phyloP scores from a whole-genome alignment of 2,113 vertebrate genomes.

The Apteryx mantelli region DNA sequence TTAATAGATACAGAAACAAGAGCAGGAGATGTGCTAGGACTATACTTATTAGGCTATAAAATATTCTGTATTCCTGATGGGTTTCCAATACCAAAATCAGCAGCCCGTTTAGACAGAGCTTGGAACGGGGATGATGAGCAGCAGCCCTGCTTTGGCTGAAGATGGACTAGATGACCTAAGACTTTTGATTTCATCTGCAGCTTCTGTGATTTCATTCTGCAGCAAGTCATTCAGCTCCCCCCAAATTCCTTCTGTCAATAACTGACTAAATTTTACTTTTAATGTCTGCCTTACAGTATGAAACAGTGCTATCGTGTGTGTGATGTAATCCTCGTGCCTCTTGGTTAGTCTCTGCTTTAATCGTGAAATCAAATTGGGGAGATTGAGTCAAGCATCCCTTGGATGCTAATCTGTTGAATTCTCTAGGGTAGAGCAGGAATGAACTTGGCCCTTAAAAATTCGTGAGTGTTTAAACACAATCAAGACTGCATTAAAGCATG shows the following conservation, averaged over 20 bases:
- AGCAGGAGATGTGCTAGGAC: neutral
- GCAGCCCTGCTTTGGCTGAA: neutral
- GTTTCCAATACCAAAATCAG: neutral
- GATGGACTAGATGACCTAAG: neutral
- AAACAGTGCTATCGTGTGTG: neutral
- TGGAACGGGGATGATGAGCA: neutral
- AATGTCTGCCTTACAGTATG: neutral
- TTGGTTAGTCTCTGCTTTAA: neutral
- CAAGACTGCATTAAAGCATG: neutral
- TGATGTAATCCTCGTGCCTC: neutral
- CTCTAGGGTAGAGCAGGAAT: conserved; percentile 9
- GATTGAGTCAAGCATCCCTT: neutral
- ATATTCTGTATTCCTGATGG: neutral
- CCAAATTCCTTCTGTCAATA: conserved; percentile 35
- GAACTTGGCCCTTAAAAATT: conserved; percentile 8
- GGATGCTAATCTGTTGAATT: neutral
- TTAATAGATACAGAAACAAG: neutral
- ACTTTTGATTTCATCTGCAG: conserved; percentile 20
- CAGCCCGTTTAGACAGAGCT: neutral
- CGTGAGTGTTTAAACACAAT: neutral
- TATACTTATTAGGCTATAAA: neutral
- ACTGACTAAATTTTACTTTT: conserved; percentile 48
- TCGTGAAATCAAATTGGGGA: neutral
- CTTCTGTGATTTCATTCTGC: conserved; percentile 38
- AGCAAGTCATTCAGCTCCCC: conserved; percentile 22